Evolutionary conservation across 2,797 vertebrate species (phyloP), one percentile per base, ranked within the genome.

Genomic region (Aphelocoma californica): DNA sequence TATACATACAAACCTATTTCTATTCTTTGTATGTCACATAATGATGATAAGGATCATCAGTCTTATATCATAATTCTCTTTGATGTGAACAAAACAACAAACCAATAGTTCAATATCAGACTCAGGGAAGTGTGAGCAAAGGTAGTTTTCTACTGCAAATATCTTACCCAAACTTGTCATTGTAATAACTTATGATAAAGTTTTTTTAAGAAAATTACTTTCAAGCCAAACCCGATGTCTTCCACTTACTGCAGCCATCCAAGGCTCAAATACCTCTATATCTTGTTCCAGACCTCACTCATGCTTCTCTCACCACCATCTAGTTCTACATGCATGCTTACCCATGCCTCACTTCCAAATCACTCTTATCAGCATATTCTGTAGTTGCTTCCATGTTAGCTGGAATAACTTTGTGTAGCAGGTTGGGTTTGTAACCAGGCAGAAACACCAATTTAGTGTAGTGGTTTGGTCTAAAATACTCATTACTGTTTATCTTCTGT

Each of bases 151-250:
- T 64, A 32, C n/a, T 58, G 48, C 14, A 67, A 67, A 32, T 57
- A 26, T 32, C 36, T 87, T 84, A 47, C 36, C 14, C 36, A 45
- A 73, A n/a, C 44, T 50, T 79, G 26, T 58, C 13, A 81, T 79
- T 47, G 4, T 42, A 60, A 38, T 38, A 81, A 18, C 5, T 48
- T 61, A 38, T 5, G 21, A 70, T 32, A 31, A 3, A 14, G 25
- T 0, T 31, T 20, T 21, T 71, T 26, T 0, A 2, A 10, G 31
- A 28, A 28, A 23, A 6, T 1, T 45, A 58, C 28, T 86, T 80
- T 36, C 23, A 65, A 79, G 45, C 10, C 28, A 86, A 72, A 72
- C 48, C 17, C 19, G 75, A 6, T n/a, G 20, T 53, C 9, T 50
- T 32, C 54, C 40, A 6, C 16, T 65, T 42, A 48, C 10, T 87